A percentile compares a stretch with the other conserved stretches of the same genome.
phyloP scores from a whole-genome alignment of 2,797 vertebrate species.

The Corythornis leucogaster region DNA sequence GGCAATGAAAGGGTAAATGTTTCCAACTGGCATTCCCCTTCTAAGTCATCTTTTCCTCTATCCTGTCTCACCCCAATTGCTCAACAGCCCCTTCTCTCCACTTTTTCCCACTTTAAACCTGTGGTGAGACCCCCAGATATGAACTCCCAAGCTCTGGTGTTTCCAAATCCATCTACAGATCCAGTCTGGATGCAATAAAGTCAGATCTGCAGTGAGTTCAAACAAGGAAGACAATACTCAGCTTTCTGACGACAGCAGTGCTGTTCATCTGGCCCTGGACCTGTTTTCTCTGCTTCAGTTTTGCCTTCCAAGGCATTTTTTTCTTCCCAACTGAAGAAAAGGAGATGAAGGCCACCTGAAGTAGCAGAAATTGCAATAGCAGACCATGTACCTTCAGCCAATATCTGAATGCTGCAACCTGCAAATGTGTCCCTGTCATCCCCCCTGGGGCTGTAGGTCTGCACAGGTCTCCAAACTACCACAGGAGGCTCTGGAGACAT shows the following conservation, averaged over 20 bases:
- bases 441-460: neutral
- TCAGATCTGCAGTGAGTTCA: neutral
- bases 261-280: neutral
- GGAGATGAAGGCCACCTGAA: neutral
- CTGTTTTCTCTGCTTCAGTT: neutral
- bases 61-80: rapidly evolving
- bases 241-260: constrained; percentile 9
- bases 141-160: neutral
- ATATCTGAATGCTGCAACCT: neutral
- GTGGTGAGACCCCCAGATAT: neutral
- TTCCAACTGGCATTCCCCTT: neutral
- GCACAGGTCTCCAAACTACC: neutral
- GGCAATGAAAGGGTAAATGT: neutral
- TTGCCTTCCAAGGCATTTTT: neutral
- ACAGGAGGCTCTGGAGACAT: neutral
- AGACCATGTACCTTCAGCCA: neutral
- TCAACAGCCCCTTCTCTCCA: neutral
- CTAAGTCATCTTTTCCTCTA: rapidly evolving
- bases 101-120: neutral
- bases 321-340: neutral
- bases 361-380: neutral
- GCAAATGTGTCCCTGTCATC: neutral
- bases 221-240: neutral
- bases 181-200: neutral
- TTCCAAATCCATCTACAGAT: neutral